Conservation (phyloP, 2,113 vertebrate species). For the Lagopus muta region DNA sequence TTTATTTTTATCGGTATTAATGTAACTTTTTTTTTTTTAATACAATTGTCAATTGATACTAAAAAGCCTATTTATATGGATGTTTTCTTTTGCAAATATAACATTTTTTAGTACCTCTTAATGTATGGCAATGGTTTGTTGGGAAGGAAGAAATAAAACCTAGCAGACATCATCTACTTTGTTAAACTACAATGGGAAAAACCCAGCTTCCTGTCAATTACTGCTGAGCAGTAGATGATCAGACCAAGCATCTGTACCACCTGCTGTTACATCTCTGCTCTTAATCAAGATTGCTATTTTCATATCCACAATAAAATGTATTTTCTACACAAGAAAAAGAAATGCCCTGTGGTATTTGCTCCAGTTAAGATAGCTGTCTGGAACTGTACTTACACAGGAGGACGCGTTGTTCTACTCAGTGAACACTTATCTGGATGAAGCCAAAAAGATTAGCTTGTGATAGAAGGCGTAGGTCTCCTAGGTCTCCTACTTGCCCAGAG, state of each 20-base stretch:
- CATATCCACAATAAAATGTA: conserved; percentile 73
- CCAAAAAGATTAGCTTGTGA: neutral
- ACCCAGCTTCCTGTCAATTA: conserved; percentile 22
- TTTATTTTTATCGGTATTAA: conserved; percentile 74
- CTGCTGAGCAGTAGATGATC: conserved; percentile 57
- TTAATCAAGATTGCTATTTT: conserved; percentile 73
- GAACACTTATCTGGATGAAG: neutral
- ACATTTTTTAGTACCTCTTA: conserved; percentile 65
- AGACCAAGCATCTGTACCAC: conserved; percentile 12
- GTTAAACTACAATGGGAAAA: neutral
- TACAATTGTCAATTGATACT: conserved; percentile 60
- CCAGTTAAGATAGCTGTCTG: neutral
- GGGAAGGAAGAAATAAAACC: conserved; percentile 19
- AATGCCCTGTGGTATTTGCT: neutral
- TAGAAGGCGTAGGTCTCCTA: accelerated
- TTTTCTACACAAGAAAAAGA: conserved; percentile 56
- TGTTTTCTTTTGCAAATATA: conserved; percentile 69
- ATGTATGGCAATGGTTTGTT: conserved; percentile 30
- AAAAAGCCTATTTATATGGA: conserved; percentile 72
- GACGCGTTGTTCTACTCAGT: neutral
- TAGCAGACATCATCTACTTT: neutral
- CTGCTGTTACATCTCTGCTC: conserved; percentile 53
- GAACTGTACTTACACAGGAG: neutral
- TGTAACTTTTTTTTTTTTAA: conserved; percentile 67
- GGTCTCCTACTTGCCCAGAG: neutral